Evolutionary conservation across 2,888 invertebrate species (phyloP).

Genomic region (Julus scanicus): DNA sequence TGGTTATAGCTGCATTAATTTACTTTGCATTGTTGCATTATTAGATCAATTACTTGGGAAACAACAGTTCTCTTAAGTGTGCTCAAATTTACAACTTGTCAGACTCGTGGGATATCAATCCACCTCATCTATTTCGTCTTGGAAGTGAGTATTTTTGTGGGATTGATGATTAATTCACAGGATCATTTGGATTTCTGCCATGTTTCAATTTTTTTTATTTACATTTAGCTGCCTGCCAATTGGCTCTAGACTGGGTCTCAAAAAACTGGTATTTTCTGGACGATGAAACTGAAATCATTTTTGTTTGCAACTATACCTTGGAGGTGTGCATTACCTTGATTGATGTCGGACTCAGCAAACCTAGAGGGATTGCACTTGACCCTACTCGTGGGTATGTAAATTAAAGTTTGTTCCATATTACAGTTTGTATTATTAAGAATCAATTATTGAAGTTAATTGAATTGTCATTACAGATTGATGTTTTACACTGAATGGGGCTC

Average conservation of each 20-base stretch:
- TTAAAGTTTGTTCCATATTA: not conserved
- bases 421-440: not conserved
- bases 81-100: slow-evolving; percentile 75
- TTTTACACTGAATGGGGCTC: slow-evolving; percentile 83
- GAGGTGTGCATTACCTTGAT: slow-evolving; percentile 77
- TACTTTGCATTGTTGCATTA: not conserved
- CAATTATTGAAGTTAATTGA: not conserved
- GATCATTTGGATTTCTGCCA: not conserved
- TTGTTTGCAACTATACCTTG: slow-evolving; percentile 75
- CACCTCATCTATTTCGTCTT: slow-evolving; percentile 74
- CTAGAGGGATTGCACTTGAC: slow-evolving; percentile 81
- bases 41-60: slow-evolving; percentile 47
- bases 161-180: not conserved
- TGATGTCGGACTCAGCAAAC: slow-evolving; percentile 75
- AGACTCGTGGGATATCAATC: slow-evolving; percentile 71
- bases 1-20: not conserved
- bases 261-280: slow-evolving; percentile 88
- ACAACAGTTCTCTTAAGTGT: slow-evolving; percentile 71
- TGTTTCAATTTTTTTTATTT: not conserved
- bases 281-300: slow-evolving; percentile 75
- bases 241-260: slow-evolving; percentile 86
- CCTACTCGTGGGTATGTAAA: slow-evolving; percentile 75
- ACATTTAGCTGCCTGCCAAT: slow-evolving; percentile 75
- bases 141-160: slow-evolving; percentile 70
- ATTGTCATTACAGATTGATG: slow-evolving; percentile 70